Evolutionary conservation across 2,797 vertebrate species (phyloP).

Genomic region (Lepilemur ruficaudatus): DNA sequence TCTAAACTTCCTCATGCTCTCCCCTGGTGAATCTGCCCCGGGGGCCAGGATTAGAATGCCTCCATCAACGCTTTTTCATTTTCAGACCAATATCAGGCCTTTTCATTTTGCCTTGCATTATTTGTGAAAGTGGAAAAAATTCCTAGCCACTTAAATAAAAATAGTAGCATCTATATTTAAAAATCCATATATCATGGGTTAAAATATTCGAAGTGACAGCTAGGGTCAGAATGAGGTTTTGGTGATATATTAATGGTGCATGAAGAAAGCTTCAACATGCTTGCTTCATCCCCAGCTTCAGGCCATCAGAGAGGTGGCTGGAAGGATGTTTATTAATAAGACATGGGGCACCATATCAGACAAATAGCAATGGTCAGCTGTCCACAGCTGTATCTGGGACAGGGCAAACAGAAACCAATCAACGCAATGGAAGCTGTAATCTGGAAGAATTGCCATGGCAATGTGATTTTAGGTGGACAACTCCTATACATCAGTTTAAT

Average conservation of each 20-base stretch:
- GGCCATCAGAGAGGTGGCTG: neutral
- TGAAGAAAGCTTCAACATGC: neutral
- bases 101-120: neutral
- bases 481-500: neutral
- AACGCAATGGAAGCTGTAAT: constrained; percentile 20
- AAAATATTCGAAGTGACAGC: constrained; percentile 4
- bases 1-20: neutral
- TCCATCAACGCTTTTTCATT: neutral
- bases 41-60: neutral
- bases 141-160: neutral
- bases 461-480: constrained; percentile 38
- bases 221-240: neutral
- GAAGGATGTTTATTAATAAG: constrained; percentile 56
- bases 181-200: neutral
- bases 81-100: neutral
- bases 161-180: neutral
- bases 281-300: neutral
- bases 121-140: constrained; percentile 12
- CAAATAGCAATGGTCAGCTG: neutral
- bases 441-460: neutral
- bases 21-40: neutral
- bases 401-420: neutral
- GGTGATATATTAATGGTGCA: neutral
- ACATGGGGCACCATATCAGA: neutral
- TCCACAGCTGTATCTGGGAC: neutral